phyloP scores from a whole-genome alignment of 2,888 invertebrate genomes.

The Neoscelio sp. region DNA sequence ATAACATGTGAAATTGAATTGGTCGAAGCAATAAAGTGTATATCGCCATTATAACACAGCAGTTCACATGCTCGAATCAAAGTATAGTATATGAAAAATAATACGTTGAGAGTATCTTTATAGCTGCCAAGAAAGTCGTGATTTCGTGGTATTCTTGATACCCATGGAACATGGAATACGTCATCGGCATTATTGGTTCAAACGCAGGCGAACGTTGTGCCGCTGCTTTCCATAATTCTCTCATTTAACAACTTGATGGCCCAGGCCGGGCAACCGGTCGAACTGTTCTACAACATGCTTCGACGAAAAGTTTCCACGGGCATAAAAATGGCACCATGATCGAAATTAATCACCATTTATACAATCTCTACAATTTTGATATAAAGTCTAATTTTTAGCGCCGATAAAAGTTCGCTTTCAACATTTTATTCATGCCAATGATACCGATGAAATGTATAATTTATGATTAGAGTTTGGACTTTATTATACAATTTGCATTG shows the following conservation, averaged over 20 bases:
- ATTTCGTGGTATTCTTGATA: conserved; percentile 31
- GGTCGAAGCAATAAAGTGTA: conserved; percentile 39
- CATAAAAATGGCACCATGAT: conserved; percentile 55
- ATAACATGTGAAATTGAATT: conserved; percentile 37
- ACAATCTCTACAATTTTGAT: conserved; percentile 24
- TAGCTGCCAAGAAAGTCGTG: conserved; percentile 16
- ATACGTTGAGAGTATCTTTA: conserved; percentile 30
- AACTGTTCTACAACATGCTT: conserved; percentile 69
- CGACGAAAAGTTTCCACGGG: conserved; percentile 72
- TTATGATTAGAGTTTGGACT: conserved; percentile 27
- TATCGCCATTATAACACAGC: conserved; percentile 32
- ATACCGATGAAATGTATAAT: conserved; percentile 46
- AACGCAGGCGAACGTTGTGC: conserved; percentile 48
- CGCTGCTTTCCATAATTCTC: conserved; percentile 78
- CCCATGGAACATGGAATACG: conserved; percentile 36
- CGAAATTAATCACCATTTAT: conserved; percentile 58
- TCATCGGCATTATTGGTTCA: conserved; percentile 47
- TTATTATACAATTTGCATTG: conserved; percentile 34
- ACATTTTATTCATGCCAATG: conserved; percentile 17
- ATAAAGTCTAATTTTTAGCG: conserved; percentile 39
- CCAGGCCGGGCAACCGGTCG: conserved; percentile 63
- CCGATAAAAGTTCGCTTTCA: conserved; percentile 34
- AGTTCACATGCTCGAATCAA: neutral
- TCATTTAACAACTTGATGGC: conserved; percentile 75
- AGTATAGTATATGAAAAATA: conserved; percentile 5